These are phyloP conservation scores for Propithecus deckenii DNA, from an alignment of 2,797 vertebrate species.

Conservation along the genomic window DNA sequence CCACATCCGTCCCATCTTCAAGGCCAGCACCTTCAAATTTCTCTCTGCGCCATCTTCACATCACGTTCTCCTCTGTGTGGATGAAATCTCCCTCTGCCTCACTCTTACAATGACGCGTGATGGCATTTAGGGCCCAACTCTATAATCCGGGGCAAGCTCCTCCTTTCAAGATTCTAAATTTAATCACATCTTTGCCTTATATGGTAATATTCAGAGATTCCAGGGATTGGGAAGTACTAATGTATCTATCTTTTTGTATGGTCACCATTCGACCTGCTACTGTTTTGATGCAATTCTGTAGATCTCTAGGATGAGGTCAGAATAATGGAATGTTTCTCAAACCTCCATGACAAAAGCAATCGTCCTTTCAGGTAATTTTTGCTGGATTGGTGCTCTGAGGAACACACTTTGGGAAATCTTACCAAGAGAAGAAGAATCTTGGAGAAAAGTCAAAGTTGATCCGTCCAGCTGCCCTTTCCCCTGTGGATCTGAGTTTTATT, in stretches of 20 bases:
- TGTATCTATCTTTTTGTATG: background rate
- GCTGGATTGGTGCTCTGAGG: background rate
- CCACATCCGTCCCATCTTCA: background rate
- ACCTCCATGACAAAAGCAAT: background rate
- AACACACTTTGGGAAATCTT: background rate
- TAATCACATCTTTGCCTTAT: background rate
- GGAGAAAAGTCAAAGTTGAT: background rate
- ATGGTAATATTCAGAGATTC: background rate
- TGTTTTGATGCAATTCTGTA: background rate
- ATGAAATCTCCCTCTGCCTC: background rate
- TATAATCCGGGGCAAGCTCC: background rate
- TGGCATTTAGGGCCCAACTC: background rate
- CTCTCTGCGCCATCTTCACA: background rate
- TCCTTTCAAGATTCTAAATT: background rate
- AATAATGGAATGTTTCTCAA: background rate
- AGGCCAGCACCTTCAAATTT: background rate
- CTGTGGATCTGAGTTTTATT: background rate
- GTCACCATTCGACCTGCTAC: background rate
- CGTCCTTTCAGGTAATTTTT: background rate
- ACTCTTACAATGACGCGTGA: background rate
- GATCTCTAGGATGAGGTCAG: background rate
- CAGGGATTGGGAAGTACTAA: background rate
- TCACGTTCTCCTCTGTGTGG: background rate
- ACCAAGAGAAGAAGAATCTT: background rate
- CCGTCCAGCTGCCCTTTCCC: background rate